Percentiles rank a stretch among this genome's conserved stretches.
These are phyloP conservation scores for Tachypleus tridentatus DNA, from an alignment of 1,140 invertebrate genomes.

Conservation along the genomic window DNA sequence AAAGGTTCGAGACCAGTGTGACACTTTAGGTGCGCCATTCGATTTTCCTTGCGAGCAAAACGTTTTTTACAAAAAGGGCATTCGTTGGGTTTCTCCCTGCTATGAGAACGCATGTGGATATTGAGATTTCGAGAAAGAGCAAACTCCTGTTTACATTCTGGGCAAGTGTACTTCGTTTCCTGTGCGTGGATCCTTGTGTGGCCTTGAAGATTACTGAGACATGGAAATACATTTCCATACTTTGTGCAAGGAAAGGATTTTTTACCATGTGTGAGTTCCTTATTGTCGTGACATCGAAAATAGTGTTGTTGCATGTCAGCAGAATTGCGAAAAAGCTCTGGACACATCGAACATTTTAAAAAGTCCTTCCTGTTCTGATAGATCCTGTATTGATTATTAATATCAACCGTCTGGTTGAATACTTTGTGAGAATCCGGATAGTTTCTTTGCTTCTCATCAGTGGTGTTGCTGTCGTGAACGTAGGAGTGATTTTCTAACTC, in stretches of 20 bases:
- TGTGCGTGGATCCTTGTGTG: conserved; percentile 33
- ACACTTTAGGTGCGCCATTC: conserved; percentile 25
- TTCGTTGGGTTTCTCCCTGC: conserved; percentile 29
- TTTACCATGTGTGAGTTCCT: conserved; percentile 17
- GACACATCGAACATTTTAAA: conserved; percentile 30
- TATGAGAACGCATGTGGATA: conserved; percentile 25
- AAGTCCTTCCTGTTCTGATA: conserved; percentile 22
- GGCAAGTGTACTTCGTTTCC: conserved; percentile 23
- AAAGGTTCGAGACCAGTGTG: conserved; percentile 25
- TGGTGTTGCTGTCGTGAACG: conserved; percentile 3
- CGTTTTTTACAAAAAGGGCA: conserved; percentile 30
- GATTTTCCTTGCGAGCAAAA: conserved; percentile 27
- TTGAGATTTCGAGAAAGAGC: conserved; percentile 20
- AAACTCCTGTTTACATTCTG: conserved; percentile 25
- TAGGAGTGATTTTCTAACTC: conserved; percentile 70
- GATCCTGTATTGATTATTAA: conserved; percentile 9
- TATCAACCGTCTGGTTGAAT: conserved; percentile 1
- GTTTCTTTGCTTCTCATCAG: neutral
- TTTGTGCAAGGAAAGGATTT: conserved; percentile 28
- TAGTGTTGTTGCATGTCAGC: conserved; percentile 31
- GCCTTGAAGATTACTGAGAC: conserved; percentile 31
- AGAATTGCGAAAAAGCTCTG: conserved; percentile 16
- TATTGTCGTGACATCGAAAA: conserved; percentile 26
- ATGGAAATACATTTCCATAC: conserved; percentile 33
- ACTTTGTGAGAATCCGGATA: neutral